Evolutionary conservation across 2,797 vertebrate genomes (phyloP).

Genomic region (Thalassophryne amazonica): DNA sequence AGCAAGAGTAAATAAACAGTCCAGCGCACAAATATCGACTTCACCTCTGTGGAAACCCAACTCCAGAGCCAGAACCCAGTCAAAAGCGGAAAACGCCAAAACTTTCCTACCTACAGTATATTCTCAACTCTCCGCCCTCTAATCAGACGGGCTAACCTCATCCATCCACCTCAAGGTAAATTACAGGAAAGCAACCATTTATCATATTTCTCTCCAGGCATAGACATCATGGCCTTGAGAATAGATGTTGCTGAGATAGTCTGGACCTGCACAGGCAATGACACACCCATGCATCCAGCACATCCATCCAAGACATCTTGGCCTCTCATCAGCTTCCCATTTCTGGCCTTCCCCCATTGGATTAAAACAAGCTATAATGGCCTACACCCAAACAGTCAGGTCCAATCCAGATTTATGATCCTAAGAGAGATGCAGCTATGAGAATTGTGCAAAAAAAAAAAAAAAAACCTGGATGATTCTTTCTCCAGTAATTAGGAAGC

Average conservation of each 20-base stretch:
- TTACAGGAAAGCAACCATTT: conserved; percentile 72
- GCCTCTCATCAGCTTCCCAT: conserved; percentile 4
- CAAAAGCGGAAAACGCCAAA: conserved; percentile 59
- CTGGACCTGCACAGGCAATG: neutral
- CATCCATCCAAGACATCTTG: conserved; percentile 17
- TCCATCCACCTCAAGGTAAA: conserved; percentile 59
- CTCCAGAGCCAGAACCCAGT: conserved; percentile 27
- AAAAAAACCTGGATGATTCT: too few species aligned
- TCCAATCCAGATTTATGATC: conserved; percentile 16
- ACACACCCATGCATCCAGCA: conserved; percentile 1
- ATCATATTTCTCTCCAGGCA: conserved; percentile 57
- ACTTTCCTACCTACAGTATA: conserved; percentile 32
- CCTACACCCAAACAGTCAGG: conserved; percentile 6
- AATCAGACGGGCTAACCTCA: conserved; percentile 60
- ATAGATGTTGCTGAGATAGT: conserved; percentile 23
- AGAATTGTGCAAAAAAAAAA: too few species aligned
- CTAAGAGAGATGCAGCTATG: neutral
- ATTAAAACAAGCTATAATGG: neutral
- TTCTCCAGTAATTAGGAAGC: too few species aligned
- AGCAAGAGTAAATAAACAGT: conserved; percentile 68
- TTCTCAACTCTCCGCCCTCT: conserved; percentile 49
- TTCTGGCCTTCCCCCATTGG: conserved; percentile 14
- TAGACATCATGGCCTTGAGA: conserved; percentile 27
- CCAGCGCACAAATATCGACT: conserved; percentile 26
- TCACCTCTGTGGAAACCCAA: conserved; percentile 63